phyloP scores from a whole-genome alignment of 2,113 vertebrate genomes.

The Paedocypris sp. region DNA sequence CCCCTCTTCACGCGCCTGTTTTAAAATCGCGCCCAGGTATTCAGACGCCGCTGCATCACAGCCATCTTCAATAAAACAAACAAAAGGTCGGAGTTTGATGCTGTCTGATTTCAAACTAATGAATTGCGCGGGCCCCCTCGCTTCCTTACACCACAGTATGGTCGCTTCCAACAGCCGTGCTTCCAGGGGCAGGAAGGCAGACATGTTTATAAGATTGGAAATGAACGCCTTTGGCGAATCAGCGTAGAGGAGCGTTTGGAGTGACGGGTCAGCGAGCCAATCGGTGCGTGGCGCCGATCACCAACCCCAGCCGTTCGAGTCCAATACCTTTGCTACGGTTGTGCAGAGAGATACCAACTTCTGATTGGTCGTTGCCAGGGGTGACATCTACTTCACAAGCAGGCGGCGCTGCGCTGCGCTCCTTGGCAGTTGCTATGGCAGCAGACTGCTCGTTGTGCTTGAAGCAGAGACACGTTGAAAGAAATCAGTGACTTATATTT shows the following conservation, averaged over 20 bases:
- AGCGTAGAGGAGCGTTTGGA: conserved; percentile 31
- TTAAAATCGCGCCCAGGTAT: conserved; percentile 50
- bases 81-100: conserved; percentile 58
- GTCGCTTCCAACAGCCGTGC: conserved; percentile 51
- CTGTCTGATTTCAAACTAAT: conserved; percentile 63
- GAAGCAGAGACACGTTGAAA: conserved; percentile 37
- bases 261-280: conserved; percentile 51
- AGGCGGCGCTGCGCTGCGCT: conserved; percentile 62
- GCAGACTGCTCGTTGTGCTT: conserved; percentile 66
- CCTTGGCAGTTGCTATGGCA: conserved; percentile 72
- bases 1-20: conserved; percentile 51
- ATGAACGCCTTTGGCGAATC: conserved; percentile 57
- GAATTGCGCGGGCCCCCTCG: conserved; percentile 38
- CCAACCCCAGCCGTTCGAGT: conserved; percentile 49
- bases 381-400: conserved; percentile 62
- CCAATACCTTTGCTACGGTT: conserved; percentile 51
- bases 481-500: conserved; percentile 7
- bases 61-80: conserved; percentile 49
- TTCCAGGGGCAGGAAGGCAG: conserved; percentile 49
- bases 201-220: conserved; percentile 71
- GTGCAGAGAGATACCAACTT: conserved; percentile 60
- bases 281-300: conserved; percentile 38
- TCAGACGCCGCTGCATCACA: conserved; percentile 48
- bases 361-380: conserved; percentile 68
- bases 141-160: conserved; percentile 37